Evolutionary conservation across 1,140 invertebrate species (phyloP).

Genomic region (Papilio glaucus): DNA sequence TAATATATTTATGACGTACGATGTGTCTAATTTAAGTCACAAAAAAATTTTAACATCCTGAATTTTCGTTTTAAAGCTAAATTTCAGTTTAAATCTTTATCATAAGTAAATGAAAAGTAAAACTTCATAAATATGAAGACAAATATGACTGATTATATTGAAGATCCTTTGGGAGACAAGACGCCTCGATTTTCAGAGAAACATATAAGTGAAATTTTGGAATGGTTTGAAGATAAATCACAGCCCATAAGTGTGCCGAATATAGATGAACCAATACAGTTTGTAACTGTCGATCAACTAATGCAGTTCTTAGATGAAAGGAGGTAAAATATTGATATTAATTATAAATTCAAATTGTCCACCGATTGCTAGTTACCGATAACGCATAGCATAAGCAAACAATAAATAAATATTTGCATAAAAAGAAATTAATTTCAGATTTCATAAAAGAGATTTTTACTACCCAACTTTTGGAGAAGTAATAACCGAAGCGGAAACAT

Average conservation of each 20-base stretch:
- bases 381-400: no score
- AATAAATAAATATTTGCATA: neutral
- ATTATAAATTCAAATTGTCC: constrained; percentile 18
- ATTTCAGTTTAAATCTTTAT: constrained; percentile 5
- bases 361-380: neutral
- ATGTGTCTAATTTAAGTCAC: neutral
- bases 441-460: constrained; percentile 67
- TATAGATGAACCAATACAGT: constrained; percentile 56
- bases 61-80: neutral
- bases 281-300: constrained; percentile 67
- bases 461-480: constrained; percentile 73
- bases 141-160: neutral
- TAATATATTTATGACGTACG: neutral
- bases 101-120: neutral
- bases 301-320: constrained; percentile 63
- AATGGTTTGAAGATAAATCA: constrained; percentile 68
- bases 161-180: constrained; percentile 58
- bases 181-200: constrained; percentile 60
- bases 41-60: neutral
- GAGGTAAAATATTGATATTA: constrained; percentile 55
- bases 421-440: constrained; percentile 51
- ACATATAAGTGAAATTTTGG: constrained; percentile 57
- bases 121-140: neutral
- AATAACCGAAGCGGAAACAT: constrained; percentile 63
- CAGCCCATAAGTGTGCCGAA: constrained; percentile 57